Percentiles rank a stretch among this genome's conserved stretches.
Evolutionary conservation across 2,113 vertebrate species (phyloP).

Genomic region (Eptesicus fuscus): DNA sequence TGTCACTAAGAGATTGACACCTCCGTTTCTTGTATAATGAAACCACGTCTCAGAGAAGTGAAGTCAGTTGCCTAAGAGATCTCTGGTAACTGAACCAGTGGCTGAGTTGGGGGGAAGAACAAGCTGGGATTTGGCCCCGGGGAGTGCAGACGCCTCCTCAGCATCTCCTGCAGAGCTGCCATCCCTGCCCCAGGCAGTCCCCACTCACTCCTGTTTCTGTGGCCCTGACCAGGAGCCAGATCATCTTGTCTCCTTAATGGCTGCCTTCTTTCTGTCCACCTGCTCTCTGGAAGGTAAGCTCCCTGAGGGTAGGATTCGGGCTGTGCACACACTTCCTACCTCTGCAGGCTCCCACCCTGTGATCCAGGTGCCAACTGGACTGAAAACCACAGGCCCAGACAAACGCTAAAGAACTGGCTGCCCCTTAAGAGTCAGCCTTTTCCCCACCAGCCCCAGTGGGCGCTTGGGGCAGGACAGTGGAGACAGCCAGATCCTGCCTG

Average conservation of each 20-base stretch:
- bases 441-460: neutral
- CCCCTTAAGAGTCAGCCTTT: neutral
- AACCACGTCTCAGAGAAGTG: neutral
- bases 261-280: too few species aligned
- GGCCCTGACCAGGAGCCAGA: too few species aligned
- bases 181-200: neutral
- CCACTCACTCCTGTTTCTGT: neutral
- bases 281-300: neutral
- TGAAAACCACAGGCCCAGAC: too few species aligned
- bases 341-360: neutral
- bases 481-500: neutral
- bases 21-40: neutral
- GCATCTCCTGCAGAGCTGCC: neutral
- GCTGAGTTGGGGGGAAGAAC: neutral
- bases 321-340: neutral
- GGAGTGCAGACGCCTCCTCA: fast-evolving
- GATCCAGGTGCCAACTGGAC: neutral
- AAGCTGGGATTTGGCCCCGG: neutral
- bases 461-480: neutral
- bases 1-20: neutral
- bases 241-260: neutral
- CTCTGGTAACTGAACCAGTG: neutral
- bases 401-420: neutral
- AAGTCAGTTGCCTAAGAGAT: neutral
- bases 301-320: too few species aligned